These are phyloP conservation scores for Lycodopsis pacificus DNA, from an alignment of 2,797 vertebrate species.

Conservation along the genomic window DNA sequence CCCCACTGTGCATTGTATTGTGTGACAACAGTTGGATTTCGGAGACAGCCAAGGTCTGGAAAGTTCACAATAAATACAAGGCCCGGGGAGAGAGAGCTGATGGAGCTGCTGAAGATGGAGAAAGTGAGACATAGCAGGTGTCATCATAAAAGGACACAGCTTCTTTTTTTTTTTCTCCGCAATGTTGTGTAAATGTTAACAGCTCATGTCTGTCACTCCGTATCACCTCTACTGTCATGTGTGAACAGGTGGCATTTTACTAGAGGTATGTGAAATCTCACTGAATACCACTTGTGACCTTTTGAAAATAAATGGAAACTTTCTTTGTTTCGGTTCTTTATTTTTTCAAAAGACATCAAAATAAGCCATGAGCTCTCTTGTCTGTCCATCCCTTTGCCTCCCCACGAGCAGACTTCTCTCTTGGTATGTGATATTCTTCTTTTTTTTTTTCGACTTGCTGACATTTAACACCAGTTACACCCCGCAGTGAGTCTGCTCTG, in stretches of 20 bases:
- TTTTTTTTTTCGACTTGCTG: conserved; percentile 18
- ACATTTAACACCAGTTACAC: conserved; percentile 48
- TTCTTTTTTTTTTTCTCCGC: background rate
- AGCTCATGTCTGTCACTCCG: background rate
- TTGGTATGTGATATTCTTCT: conserved; percentile 1
- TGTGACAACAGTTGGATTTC: background rate
- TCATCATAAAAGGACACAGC: background rate
- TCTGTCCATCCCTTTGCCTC: background rate
- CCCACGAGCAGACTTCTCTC: background rate
- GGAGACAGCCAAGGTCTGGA: background rate
- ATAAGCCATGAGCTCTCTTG: background rate
- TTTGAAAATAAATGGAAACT: conserved; percentile 14
- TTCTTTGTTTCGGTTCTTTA: conserved; percentile 5
- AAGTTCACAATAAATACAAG: background rate
- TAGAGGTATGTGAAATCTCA: conserved; percentile 13
- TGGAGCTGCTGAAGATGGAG: background rate
- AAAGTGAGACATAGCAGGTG: background rate
- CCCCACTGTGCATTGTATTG: background rate
- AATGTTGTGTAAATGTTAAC: background rate
- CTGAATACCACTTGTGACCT: background rate
- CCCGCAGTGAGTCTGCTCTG: conserved; percentile 12
- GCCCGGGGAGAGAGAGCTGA: background rate
- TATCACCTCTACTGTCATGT: background rate
- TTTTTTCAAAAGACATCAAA: background rate
- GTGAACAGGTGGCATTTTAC: background rate